These are phyloP conservation scores for Patella pellucida DNA, from an alignment of 2,888 invertebrate species.

Conservation along the genomic window DNA sequence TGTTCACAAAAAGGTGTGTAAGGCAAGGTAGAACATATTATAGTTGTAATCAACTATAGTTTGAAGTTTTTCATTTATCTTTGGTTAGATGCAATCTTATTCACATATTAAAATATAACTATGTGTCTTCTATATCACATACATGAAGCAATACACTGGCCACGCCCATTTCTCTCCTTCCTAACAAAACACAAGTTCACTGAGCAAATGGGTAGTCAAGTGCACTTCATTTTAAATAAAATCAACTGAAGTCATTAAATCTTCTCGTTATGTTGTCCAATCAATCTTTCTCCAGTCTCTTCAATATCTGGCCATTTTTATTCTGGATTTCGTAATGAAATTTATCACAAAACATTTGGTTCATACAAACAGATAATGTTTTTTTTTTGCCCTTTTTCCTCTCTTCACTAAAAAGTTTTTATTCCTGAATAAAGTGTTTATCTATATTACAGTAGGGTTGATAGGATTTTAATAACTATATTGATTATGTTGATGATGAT, in stretches of 20 bases:
- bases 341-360: no score
- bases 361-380: no score
- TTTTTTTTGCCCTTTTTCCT: no score
- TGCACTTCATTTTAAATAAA: slow-evolving; percentile 3
- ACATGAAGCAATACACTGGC: background rate
- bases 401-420: no score
- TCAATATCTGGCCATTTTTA: no score
- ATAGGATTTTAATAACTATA: background rate
- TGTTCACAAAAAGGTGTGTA: slow-evolving; percentile 6
- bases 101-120: slow-evolving; percentile 2
- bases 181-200: background rate
- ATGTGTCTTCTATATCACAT: background rate
- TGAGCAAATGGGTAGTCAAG: slow-evolving; percentile 8
- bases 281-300: no score
- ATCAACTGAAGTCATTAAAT: background rate
- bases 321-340: no score
- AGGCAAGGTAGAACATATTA: background rate
- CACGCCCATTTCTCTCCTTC: no score
- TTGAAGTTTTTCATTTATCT: background rate
- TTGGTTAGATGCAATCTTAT: slow-evolving; percentile 5
- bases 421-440: no score
- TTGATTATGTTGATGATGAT: slow-evolving; percentile 32
- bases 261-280: no score
- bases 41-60: background rate
- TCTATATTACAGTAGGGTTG: no score